Conservation (phyloP, 2,797 vertebrate genomes). For the Esox lucius region DNA sequence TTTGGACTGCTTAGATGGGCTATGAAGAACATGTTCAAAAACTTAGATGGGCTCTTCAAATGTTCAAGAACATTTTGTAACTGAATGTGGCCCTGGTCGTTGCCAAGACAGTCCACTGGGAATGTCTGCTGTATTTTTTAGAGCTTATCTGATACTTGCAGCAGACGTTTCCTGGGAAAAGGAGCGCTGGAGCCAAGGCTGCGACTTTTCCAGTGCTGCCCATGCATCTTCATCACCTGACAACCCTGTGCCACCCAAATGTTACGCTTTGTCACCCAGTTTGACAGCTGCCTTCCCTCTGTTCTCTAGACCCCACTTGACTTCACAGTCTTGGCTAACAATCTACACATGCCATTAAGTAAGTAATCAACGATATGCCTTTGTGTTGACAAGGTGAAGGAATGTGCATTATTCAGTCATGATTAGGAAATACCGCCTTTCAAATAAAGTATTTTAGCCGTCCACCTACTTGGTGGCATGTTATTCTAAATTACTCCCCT, state of each 20-base stretch:
- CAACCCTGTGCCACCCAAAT: background rate
- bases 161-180: background rate
- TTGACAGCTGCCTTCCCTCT: background rate
- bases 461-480: background rate
- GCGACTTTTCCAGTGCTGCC: background rate
- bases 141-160: constrained; percentile 1
- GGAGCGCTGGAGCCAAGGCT: background rate
- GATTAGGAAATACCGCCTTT: background rate
- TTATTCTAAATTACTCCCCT: background rate
- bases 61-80: no score
- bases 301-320: background rate
- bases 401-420: background rate
- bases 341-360: background rate
- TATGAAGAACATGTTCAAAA: no score
- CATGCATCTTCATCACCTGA: background rate
- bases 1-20: no score
- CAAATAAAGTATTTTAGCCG: background rate
- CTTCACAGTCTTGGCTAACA: background rate
- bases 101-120: background rate
- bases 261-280: background rate
- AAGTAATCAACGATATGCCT: background rate
- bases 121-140: background rate
- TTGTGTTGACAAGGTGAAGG: background rate
- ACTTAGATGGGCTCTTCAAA: no score
- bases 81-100: background rate